Percentiles rank a stretch among this genome's conserved stretches.
Evolutionary conservation across 2,113 vertebrate genomes (phyloP).

Genomic region (Hystrix cristata): DNA sequence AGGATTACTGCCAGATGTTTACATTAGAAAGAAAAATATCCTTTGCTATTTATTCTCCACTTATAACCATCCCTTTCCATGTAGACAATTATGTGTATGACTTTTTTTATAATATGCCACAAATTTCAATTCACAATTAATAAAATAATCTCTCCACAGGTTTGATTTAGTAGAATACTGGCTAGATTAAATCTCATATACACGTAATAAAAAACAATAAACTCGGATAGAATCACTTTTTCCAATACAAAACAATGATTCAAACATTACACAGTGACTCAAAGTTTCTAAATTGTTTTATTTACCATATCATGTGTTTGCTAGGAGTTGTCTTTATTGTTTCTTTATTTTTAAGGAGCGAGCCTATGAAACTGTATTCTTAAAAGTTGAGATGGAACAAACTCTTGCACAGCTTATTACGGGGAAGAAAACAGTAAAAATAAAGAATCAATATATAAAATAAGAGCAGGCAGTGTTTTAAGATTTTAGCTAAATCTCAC

Average conservation of each 20-base stretch:
- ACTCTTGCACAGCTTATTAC: neutral
- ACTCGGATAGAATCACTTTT: conserved; percentile 38
- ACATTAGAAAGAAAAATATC: conserved; percentile 96
- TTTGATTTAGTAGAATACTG: conserved; percentile 61
- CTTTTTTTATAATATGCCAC: conserved; percentile 75
- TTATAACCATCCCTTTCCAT: conserved; percentile 86
- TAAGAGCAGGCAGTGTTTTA: conserved; percentile 15
- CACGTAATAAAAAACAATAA: conserved; percentile 50
- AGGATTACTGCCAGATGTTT: conserved; percentile 98
- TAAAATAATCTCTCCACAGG: conserved; percentile 68
- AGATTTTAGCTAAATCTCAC: conserved; percentile 54
- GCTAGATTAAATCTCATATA: neutral
- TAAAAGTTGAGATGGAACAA: conserved; percentile 54
- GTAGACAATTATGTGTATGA: conserved; percentile 82
- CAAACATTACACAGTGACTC: neutral
- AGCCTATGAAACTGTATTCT: neutral
- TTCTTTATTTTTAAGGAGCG: conserved; percentile 20
- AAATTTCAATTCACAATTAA: conserved; percentile 80
- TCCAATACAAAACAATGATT: neutral
- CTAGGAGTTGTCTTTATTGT: conserved; percentile 46
- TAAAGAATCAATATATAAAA: conserved; percentile 9
- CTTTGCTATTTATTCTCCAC: conserved; percentile 91
- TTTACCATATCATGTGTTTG: neutral
- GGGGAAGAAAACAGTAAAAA: conserved; percentile 38
- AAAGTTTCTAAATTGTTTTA: conserved; percentile 51